These are phyloP conservation scores for Alloplasta piceator DNA, from an alignment of 2,888 invertebrate genomes.

Conservation along the genomic window DNA sequence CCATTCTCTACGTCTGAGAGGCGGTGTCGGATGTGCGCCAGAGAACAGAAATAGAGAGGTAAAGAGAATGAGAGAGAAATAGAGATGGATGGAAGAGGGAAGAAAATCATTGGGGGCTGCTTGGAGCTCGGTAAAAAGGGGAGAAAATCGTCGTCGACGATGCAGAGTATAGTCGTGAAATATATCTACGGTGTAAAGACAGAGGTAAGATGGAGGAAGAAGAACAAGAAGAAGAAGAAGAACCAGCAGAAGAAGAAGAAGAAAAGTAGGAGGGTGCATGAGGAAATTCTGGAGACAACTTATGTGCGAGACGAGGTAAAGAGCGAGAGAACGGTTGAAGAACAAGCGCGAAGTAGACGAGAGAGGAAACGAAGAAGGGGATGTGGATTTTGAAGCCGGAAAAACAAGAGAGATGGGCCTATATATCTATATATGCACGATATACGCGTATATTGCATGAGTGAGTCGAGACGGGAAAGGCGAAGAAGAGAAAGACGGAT, in stretches of 20 bases:
- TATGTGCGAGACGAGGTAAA: conserved; percentile 39
- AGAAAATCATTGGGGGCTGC: conserved; percentile 30
- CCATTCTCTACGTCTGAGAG: conserved; percentile 19
- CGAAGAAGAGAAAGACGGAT: conserved; percentile 29
- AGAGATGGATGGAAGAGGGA: conserved; percentile 19
- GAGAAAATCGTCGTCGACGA: conserved; percentile 51
- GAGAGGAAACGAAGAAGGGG: conserved; percentile 12
- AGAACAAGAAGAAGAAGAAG: conserved; percentile 23
- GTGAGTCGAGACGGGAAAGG: conserved; percentile 38
- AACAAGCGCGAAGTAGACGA: conserved; percentile 11
- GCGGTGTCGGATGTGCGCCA: no score
- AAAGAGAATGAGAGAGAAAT: background rate
- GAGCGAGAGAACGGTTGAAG: conserved; percentile 41
- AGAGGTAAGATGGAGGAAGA: conserved; percentile 21
- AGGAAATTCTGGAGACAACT: conserved; percentile 46
- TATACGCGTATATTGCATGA: conserved; percentile 18
- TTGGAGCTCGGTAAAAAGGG: conserved; percentile 25
- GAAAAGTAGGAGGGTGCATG: conserved; percentile 12
- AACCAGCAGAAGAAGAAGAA: conserved; percentile 25
- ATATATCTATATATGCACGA: background rate
- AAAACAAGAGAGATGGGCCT: conserved; percentile 46
- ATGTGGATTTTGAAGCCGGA: conserved; percentile 37
- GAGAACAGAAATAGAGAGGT: background rate
- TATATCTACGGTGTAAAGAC: conserved; percentile 56
- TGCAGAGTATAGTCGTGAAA: conserved; percentile 51